Percentiles rank a stretch among this genome's conserved stretches.
Conservation (phyloP, 2,888 invertebrate species). For the Chrysotoxum bicinctum region DNA sequence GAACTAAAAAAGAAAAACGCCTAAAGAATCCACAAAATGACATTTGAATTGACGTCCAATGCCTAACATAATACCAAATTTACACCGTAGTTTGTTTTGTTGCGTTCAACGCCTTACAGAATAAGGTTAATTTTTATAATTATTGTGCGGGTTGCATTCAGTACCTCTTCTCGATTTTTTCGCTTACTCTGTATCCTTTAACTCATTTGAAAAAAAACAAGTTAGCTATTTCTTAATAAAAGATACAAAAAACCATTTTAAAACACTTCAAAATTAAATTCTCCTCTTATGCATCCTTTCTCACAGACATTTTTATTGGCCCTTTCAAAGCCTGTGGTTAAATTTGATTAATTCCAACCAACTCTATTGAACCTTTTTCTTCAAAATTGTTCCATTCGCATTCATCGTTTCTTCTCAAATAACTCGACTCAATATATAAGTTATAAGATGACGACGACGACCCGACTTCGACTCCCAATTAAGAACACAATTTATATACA, state of each 20-base stretch:
- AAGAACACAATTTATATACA: conserved; percentile 30
- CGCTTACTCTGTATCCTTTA: background rate
- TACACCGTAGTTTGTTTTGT: too few species aligned
- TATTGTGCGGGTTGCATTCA: too few species aligned
- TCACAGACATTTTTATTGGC: conserved; percentile 15
- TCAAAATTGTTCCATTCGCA: conserved; percentile 9
- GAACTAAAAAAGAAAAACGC: too few species aligned
- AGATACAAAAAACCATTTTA: background rate
- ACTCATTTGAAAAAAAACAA: background rate
- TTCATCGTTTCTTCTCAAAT: conserved; percentile 32
- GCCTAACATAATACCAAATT: too few species aligned
- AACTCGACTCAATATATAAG: conserved; percentile 34
- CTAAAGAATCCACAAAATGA: too few species aligned
- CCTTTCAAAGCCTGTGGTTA: conserved; percentile 24
- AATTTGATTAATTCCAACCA: conserved; percentile 55
- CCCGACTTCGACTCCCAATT: conserved; percentile 27
- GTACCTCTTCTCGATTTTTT: too few species aligned
- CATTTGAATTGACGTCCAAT: too few species aligned
- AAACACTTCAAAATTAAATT: conserved; percentile 11
- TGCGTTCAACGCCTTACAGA: too few species aligned
- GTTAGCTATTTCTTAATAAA: conserved; percentile 13
- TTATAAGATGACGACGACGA: conserved; percentile 17
- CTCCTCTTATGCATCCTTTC: background rate
- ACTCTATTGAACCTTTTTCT: conserved; percentile 2
- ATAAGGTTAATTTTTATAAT: too few species aligned